Percentiles rank a stretch among this genome's conserved stretches.
Conservation (phyloP, 2,113 vertebrate species). For the Elaphurus davidianus region DNA sequence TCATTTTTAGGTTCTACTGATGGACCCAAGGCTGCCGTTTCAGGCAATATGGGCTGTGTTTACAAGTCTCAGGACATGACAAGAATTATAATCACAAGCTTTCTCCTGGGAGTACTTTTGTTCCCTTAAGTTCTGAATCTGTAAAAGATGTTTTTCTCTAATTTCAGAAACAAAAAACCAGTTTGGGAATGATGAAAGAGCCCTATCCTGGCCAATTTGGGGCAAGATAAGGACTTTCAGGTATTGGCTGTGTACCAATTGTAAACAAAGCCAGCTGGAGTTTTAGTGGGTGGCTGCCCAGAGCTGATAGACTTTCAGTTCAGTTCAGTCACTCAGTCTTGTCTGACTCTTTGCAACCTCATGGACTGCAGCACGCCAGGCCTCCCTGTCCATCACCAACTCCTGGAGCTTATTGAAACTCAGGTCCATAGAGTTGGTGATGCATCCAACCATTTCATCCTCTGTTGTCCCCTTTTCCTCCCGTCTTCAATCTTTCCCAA, state of each 20-base stretch:
- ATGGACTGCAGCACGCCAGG: background rate
- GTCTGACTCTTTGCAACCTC: background rate
- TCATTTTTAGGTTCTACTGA: background rate
- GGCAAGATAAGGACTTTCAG: background rate
- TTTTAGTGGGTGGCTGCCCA: background rate
- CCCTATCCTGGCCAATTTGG: background rate
- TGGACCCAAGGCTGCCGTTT: background rate
- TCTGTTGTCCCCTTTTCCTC: background rate
- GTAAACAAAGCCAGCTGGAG: background rate
- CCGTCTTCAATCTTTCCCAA: background rate
- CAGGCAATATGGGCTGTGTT: background rate
- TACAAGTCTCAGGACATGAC: background rate
- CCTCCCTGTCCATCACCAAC: background rate
- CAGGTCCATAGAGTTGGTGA: background rate
- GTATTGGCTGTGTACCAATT: background rate
- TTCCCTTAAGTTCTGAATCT: background rate
- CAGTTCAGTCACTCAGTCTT: background rate
- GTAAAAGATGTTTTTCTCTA: background rate
- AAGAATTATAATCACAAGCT: background rate
- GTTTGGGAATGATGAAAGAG: background rate
- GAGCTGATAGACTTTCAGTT: background rate
- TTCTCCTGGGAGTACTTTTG: background rate
- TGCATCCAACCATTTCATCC: background rate
- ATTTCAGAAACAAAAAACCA: background rate
- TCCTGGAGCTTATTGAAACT: background rate